These are phyloP conservation scores for Denticeps clupeoides DNA, from an alignment of 2,797 vertebrate genomes.

Conservation along the genomic window DNA sequence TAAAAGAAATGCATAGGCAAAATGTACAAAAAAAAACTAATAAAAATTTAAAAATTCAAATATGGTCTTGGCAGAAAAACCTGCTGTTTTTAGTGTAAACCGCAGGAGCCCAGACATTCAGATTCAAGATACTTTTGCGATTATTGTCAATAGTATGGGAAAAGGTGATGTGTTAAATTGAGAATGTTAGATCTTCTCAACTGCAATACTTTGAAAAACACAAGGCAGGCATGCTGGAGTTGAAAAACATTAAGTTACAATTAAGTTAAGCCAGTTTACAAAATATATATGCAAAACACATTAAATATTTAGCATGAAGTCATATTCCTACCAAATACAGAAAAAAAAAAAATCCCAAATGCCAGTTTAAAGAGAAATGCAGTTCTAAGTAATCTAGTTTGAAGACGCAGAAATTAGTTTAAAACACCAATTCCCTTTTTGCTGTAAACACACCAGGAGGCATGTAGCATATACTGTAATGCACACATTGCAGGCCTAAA, in stretches of 20 bases:
- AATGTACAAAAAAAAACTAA: conserved; percentile 42
- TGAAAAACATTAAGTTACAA: conserved; percentile 49
- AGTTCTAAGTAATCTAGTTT: conserved; percentile 1
- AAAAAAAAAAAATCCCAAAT: conserved; percentile 30
- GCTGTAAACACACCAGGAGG: too few relatives aligned
- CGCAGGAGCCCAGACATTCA: conserved; percentile 49
- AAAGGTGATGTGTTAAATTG: conserved; percentile 44
- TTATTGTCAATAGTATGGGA: conserved; percentile 45
- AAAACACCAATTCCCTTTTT: too few relatives aligned
- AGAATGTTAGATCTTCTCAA: conserved; percentile 31
- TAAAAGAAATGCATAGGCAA: conserved; percentile 58
- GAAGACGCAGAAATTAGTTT: too few relatives aligned
- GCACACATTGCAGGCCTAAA: too few relatives aligned
- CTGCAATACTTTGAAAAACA: conserved; percentile 49
- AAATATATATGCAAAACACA: conserved; percentile 55
- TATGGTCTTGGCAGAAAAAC: conserved; percentile 32
- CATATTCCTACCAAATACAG: conserved; percentile 40
- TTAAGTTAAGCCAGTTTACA: conserved; percentile 56
- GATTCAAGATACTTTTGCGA: conserved; percentile 31
- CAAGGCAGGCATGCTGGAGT: conserved; percentile 53
- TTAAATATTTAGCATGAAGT: conserved; percentile 52
- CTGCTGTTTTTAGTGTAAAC: conserved; percentile 29
- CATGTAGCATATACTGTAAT: too few relatives aligned
- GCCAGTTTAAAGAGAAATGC: conserved; percentile 39
- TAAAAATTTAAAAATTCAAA: conserved; percentile 47